A percentile compares a stretch with the other conserved stretches of the same genome.
These are phyloP conservation scores for Drosophila lini DNA, from an alignment of 1,140 invertebrate species.

Conservation along the genomic window DNA sequence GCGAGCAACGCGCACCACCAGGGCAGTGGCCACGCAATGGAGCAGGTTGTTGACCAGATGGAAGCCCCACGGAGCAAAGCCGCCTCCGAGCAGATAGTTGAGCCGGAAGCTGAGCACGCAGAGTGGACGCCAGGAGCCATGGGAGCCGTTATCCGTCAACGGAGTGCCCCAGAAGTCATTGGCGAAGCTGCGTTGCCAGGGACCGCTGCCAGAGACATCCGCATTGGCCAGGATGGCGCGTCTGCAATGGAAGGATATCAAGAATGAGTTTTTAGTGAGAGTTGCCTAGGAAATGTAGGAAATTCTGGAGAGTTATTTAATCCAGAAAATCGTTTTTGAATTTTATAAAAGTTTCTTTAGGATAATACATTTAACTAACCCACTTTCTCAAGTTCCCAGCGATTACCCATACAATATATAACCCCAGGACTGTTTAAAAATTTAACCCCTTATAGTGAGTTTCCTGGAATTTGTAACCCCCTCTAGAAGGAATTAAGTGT, in stretches of 20 bases:
- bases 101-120: constrained; percentile 96
- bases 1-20: constrained; percentile 90
- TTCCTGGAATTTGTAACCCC: background rate
- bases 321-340: background rate
- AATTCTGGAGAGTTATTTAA: background rate
- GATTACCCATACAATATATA: background rate
- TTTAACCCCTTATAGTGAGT: background rate
- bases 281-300: background rate
- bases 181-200: constrained; percentile 89
- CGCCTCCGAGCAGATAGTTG: constrained; percentile 94
- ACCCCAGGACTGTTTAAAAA: background rate
- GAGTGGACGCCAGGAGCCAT: constrained; percentile 96
- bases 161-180: constrained; percentile 98
- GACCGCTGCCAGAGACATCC: constrained; percentile 90
- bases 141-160: constrained; percentile 92
- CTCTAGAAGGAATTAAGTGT: background rate
- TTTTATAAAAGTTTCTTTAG: background rate
- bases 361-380: background rate
- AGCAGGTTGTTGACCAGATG: constrained; percentile 95
- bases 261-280: background rate
- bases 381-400: background rate
- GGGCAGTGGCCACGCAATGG: constrained; percentile 91
- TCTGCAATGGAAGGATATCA: constrained; percentile 85
- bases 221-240: constrained; percentile 95
- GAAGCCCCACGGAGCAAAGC: constrained; percentile 95